phyloP scores from a whole-genome alignment of 2,888 invertebrate genomes.

The Melieria omissa region DNA sequence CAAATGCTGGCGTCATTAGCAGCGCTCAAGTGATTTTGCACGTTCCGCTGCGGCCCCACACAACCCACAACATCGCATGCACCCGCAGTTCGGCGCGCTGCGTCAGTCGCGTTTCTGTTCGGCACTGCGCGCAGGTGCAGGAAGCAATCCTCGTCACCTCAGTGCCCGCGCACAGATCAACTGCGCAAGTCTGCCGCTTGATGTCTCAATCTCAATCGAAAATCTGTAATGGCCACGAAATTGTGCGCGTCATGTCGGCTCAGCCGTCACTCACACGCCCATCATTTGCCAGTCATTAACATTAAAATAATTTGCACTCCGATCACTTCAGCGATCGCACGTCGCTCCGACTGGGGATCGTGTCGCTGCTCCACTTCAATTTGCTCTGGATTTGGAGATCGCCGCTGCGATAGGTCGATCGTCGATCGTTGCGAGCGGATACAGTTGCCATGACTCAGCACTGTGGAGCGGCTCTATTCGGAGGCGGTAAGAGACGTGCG shows the following conservation, averaged over 20 bases:
- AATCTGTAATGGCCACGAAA: too few species aligned
- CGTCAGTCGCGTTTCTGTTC: too few species aligned
- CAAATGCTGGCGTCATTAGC: too few species aligned
- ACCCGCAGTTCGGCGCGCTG: too few species aligned
- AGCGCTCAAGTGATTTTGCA: too few species aligned
- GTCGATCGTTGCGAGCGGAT: neutral
- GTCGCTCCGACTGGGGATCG: neutral
- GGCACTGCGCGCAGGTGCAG: too few species aligned
- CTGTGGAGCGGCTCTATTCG: neutral
- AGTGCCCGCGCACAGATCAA: too few species aligned
- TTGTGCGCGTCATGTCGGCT: neutral
- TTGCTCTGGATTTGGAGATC: neutral
- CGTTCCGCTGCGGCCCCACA: too few species aligned
- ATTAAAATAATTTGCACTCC: constrained; percentile 19
- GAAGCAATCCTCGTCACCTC: too few species aligned
- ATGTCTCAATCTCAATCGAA: too few species aligned
- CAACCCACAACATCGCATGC: too few species aligned
- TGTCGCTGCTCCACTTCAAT: neutral
- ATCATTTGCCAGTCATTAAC: constrained; percentile 33
- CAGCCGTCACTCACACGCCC: constrained; percentile 30
- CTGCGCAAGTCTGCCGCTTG: too few species aligned
- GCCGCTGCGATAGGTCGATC: neutral
- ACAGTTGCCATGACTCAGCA: constrained; percentile 27
- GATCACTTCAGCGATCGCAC: neutral
- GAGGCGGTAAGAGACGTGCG: neutral